Evolutionary conservation across 2,113 vertebrate species (phyloP), one percentile per base, ranked within the genome.

Genomic region (Ictidomys tridecemlineatus): DNA sequence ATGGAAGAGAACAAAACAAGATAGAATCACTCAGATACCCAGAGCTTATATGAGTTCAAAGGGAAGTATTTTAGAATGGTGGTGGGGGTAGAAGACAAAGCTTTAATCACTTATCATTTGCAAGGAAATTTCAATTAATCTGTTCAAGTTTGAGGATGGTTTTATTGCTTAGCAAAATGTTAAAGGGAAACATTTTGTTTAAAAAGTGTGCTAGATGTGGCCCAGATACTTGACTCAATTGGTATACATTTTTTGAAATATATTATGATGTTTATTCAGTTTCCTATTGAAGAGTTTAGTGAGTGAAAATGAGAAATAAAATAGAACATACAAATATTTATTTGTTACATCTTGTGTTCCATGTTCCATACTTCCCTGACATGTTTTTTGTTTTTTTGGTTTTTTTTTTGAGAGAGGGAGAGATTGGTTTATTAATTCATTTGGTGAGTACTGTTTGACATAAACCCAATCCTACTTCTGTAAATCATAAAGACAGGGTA

Each of bases 31-130:
- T 63, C 84, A 84, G 42, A 32, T n/a, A 72, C 22, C 1, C 30
- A 34, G 9, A 56, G 24, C 30, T 32, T 28, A 18, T 13, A 45
- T 58, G 18, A 58, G 56, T 58, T 58, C 56, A 22, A 58, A 58
- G 56, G 14, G 56, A 22, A 8, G 18, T 58, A 8, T 58, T 58
- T 58, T 58, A 51, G 48, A 51, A 51, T 51, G 7, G 56, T 22
- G 17, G 56, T 58, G 18, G 18, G 56, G 18, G 16, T 5, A 34
- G 88, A 92, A 77, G 94, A 61, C 12, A 67, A 74, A 0, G 0
- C 53, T 45, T 91, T 96, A 94, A 0, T 94, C 93, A 16, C 67
- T 78, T 61, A 80, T 17, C 48, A 77, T 97, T 18, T 83, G 18
- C 14, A 48, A 89, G 5, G 48, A 11, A 53, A n/a, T 70, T 45